Conservation (phyloP, 2,888 invertebrate species). For the Penaeus monodon region DNA sequence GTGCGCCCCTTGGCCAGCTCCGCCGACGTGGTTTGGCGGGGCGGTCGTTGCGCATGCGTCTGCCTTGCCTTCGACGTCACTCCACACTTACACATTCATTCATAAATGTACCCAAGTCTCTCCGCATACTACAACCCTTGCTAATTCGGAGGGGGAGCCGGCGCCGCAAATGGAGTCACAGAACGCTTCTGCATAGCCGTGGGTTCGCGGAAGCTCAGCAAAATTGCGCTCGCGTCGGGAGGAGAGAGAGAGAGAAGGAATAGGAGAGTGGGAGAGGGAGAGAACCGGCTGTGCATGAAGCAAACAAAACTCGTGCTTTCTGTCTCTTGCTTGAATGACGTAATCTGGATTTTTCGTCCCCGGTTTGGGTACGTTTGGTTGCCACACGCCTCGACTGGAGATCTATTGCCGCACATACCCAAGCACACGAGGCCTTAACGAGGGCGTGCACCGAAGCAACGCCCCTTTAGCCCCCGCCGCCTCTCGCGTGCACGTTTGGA, state of each 20-base stretch:
- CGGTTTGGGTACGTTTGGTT: conserved; percentile 52
- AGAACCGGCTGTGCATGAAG: conserved; percentile 19
- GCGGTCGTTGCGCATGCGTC: conserved; percentile 37
- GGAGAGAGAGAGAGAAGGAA: not conserved
- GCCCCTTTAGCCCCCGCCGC: not conserved
- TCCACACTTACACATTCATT: conserved; percentile 45
- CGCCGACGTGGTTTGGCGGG: conserved; percentile 1
- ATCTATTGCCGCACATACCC: not conserved
- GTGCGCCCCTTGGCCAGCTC: not conserved
- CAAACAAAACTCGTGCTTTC: conserved; percentile 27
- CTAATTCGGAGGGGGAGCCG: conserved; percentile 47
- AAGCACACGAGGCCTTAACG: not conserved
- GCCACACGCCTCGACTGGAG: conserved; percentile 31
- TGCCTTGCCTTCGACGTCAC: conserved; percentile 26
- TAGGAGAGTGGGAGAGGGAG: not conserved
- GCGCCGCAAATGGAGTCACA: not conserved
- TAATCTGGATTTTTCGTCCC: conserved; percentile 54
- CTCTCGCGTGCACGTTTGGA: not conserved
- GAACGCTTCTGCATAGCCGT: too few species aligned
- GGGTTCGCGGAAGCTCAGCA: too few species aligned
- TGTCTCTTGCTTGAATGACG: conserved; percentile 49
- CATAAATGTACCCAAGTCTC: conserved; percentile 49
- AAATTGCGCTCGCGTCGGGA: too few species aligned
- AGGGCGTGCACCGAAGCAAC: not conserved
- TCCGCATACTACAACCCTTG: conserved; percentile 32